Conservation (phyloP, 1,140 invertebrate genomes). For the Polypedilum pembai region DNA sequence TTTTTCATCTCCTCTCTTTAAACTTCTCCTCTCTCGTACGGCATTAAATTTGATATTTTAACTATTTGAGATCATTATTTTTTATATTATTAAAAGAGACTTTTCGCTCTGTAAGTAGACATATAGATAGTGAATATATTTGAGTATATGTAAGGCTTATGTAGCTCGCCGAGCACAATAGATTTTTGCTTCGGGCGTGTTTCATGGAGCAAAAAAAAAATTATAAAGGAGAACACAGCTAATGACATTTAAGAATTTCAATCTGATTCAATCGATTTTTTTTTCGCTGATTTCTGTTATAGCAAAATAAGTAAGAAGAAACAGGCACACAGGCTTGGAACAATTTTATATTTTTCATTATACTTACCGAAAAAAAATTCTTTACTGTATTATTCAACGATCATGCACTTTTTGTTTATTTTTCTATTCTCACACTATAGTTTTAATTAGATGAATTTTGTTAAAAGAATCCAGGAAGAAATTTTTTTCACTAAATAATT, state of each 20-base stretch:
- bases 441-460: neutral
- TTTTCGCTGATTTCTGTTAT: neutral
- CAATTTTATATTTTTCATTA: neutral
- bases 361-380: neutral
- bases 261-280: constrained; percentile 23
- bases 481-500: neutral
- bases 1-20: neutral
- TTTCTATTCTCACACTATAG: neutral
- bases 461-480: neutral
- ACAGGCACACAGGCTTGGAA: neutral
- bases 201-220: constrained; percentile 18
- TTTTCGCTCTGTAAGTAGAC: neutral
- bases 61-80: constrained; percentile 17
- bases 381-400: too few relatives aligned
- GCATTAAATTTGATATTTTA: constrained; percentile 14
- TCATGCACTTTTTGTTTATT: neutral
- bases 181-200: constrained; percentile 25
- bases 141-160: neutral
- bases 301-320: neutral
- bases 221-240: constrained; percentile 25
- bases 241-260: constrained; percentile 28
- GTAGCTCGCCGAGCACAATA: constrained; percentile 10
- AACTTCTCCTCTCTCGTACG: neutral
- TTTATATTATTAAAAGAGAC: constrained; percentile 25
- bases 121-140: constrained; percentile 5